phyloP scores from a whole-genome alignment of 2,888 invertebrate genomes.

The Tipula vernalis region DNA sequence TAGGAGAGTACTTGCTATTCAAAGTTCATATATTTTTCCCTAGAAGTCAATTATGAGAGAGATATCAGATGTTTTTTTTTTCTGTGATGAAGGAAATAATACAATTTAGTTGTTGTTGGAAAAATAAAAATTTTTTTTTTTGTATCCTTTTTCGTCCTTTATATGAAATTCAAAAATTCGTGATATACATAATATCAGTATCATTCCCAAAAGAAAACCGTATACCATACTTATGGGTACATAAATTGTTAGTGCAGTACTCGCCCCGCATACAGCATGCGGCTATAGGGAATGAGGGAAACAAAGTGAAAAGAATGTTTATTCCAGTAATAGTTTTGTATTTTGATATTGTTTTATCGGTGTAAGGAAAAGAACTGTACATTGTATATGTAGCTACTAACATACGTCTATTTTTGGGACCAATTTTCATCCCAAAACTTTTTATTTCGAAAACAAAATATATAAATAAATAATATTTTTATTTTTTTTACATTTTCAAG shows the following conservation, averaged over 20 bases:
- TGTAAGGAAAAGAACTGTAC: not conserved
- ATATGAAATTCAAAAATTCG: not conserved
- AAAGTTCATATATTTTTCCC: not conserved
- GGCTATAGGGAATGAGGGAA: not conserved
- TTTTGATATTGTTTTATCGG: not conserved
- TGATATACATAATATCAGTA: not conserved
- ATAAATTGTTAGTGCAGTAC: not conserved
- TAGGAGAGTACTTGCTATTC: not conserved
- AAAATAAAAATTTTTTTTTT: not conserved
- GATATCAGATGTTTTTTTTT: not conserved
- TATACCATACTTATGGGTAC: not conserved
- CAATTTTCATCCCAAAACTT: not conserved
- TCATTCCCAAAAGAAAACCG: not conserved
- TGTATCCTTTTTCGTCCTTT: not conserved
- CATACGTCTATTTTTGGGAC: not conserved
- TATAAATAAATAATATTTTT: not conserved
- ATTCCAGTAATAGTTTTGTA: not conserved
- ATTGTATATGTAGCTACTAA: not conserved
- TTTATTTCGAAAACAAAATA: not conserved
- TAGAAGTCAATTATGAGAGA: not conserved
- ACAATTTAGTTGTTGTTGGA: not conserved
- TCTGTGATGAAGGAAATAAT: not conserved
- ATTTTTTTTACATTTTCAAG: not conserved
- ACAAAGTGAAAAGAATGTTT: not conserved
- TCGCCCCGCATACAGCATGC: not conserved